Conservation (phyloP, 2,797 vertebrate genomes). For the Botia almorhae region DNA sequence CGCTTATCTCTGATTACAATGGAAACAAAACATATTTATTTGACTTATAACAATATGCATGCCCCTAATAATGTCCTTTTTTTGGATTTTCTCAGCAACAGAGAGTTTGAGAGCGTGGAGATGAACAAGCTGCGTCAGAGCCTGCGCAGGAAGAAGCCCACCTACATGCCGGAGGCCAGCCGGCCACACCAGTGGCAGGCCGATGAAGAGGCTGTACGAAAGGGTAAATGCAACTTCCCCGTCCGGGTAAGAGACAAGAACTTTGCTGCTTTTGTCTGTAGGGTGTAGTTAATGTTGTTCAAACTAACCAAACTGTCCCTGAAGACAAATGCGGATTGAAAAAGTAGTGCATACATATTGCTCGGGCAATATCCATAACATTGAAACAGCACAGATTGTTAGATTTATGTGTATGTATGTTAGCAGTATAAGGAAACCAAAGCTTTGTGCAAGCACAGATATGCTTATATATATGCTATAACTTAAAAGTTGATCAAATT, state of each 20-base stretch:
- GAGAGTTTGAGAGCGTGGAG: conserved; percentile 82
- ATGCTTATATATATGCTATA: too few relatives aligned
- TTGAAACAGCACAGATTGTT: not conserved
- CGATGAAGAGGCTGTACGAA: conserved; percentile 89
- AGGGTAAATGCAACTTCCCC: conserved; percentile 89
- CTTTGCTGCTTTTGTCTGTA: not conserved
- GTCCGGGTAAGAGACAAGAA: conserved; percentile 79
- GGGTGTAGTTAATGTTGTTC: too few relatives aligned
- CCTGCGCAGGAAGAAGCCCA: conserved; percentile 90
- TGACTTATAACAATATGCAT: not conserved
- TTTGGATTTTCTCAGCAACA: conserved; percentile 66
- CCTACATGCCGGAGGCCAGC: conserved; percentile 89
- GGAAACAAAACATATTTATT: not conserved
- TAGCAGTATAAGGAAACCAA: too few relatives aligned
- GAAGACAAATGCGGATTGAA: not conserved
- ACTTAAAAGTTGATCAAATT: too few relatives aligned
- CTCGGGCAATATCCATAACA: not conserved
- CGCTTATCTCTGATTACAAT: not conserved
- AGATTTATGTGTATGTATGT: not conserved
- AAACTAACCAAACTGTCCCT: too few relatives aligned
- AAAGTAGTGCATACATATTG: not conserved
- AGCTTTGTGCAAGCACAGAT: too few relatives aligned
- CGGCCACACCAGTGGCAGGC: conserved; percentile 94
- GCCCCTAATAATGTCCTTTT: not conserved
- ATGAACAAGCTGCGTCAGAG: conserved; percentile 97